These are phyloP conservation scores for Andrena trimmerana DNA, from an alignment of 2,888 invertebrate genomes.

Conservation along the genomic window DNA sequence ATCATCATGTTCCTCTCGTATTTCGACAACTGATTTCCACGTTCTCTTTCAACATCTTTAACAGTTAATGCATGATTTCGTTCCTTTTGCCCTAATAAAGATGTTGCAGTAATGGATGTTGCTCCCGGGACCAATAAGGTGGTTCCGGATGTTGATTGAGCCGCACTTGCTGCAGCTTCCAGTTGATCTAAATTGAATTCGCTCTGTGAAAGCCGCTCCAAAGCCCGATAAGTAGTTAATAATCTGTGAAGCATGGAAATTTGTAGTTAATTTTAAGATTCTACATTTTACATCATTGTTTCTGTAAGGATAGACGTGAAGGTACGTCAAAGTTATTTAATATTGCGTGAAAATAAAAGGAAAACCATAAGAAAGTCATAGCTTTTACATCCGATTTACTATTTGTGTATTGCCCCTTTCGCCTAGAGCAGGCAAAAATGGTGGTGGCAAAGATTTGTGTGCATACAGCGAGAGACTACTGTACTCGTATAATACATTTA, in stretches of 20 bases:
- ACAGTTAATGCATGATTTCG: slow-evolving; percentile 89
- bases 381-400: no score
- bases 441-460: no score
- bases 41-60: slow-evolving; percentile 92
- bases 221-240: slow-evolving; percentile 92
- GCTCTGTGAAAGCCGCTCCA: slow-evolving; percentile 93
- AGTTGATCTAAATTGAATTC: slow-evolving; percentile 92
- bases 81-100: slow-evolving; percentile 85
- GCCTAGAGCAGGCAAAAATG: no score
- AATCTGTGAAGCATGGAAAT: slow-evolving; percentile 85
- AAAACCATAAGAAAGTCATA: no score
- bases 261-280: neutral
- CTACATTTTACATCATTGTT: neutral
- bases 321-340: no score
- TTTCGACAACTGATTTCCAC: slow-evolving; percentile 94
- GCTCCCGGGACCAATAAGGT: slow-evolving; percentile 85
- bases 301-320: neutral
- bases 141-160: slow-evolving; percentile 81
- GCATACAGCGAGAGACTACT: no score
- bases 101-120: slow-evolving; percentile 84
- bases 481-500: no score
- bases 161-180: slow-evolving; percentile 88
- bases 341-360: no score
- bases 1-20: slow-evolving; percentile 98
- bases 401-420: no score